A percentile compares a stretch with the other conserved stretches of the same genome.
phyloP scores from a whole-genome alignment of 1,140 invertebrate species.

The Lasioglossum baleicum region DNA sequence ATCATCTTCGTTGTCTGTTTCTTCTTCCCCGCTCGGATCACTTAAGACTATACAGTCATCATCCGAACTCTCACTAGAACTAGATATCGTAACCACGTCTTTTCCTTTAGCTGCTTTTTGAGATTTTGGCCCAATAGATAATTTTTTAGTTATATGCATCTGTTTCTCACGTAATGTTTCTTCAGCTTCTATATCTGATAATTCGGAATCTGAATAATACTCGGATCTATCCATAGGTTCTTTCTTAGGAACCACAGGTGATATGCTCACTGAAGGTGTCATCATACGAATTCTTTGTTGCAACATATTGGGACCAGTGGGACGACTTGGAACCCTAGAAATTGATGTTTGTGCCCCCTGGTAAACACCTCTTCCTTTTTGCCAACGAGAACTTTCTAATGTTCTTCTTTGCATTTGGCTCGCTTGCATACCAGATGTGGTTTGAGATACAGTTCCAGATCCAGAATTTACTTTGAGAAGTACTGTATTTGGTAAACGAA shows the following conservation, averaged over 20 bases:
- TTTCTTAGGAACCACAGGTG: conserved; percentile 78
- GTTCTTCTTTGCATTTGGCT: conserved; percentile 75
- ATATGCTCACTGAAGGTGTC: conserved; percentile 80
- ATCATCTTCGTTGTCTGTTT: conserved; percentile 83
- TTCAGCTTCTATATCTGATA: conserved; percentile 75
- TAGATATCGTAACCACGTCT: conserved; percentile 84
- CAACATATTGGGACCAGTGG: conserved; percentile 65
- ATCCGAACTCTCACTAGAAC: conserved; percentile 83
- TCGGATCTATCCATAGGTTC: conserved; percentile 73
- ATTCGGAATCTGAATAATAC: conserved; percentile 76
- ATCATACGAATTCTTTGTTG: conserved; percentile 79
- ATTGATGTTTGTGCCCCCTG: conserved; percentile 73
- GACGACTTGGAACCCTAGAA: conserved; percentile 70
- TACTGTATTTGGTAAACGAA: conserved; percentile 70
- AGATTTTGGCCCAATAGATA: conserved; percentile 67
- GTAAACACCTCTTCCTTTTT: conserved; percentile 67
- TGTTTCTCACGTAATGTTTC: conserved; percentile 73
- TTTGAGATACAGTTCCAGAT: conserved; percentile 56
- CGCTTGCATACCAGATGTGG: conserved; percentile 53
- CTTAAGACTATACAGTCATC: conserved; percentile 91
- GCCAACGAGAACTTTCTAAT: conserved; percentile 65
- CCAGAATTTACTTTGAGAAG: conserved; percentile 73
- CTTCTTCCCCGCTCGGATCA: conserved; percentile 84
- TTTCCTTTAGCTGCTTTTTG: conserved; percentile 76
- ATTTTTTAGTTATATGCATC: conserved; percentile 69